phyloP scores from a whole-genome alignment of 2,888 invertebrate species.

The Fragum sueziense region DNA sequence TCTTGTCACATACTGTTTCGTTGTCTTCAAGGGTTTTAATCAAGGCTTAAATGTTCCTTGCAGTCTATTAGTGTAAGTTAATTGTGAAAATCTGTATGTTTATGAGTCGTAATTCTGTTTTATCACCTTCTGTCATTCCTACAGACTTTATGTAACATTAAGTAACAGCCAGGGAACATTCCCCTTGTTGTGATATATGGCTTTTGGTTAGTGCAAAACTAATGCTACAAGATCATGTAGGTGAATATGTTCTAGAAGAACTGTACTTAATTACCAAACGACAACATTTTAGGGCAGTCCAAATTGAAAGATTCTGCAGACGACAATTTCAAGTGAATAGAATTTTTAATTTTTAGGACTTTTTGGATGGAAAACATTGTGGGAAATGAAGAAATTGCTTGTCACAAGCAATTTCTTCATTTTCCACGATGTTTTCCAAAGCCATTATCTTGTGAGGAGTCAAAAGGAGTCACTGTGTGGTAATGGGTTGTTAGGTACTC shows the following conservation, averaged over 20 bases:
- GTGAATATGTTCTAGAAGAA: background rate
- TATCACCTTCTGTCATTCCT: slow-evolving; percentile 10
- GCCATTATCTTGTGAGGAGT: no score
- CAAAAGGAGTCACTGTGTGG: no score
- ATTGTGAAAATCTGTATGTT: background rate
- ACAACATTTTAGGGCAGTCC: no score
- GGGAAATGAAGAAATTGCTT: background rate
- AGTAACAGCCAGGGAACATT: background rate
- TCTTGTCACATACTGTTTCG: no score
- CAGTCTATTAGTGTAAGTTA: background rate
- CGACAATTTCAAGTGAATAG: no score
- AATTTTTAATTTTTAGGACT: no score
- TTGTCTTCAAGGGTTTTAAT: no score
- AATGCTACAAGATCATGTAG: background rate
- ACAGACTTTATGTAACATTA: background rate
- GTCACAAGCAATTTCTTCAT: background rate
- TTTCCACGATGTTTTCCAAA: no score
- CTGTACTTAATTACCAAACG: background rate
- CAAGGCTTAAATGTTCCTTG: no score
- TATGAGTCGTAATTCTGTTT: background rate
- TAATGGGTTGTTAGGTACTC: no score
- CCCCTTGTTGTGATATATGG: background rate
- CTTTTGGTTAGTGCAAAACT: background rate
- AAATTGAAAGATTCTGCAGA: no score
- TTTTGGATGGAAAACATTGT: background rate